Percentiles rank a stretch among this genome's conserved stretches.
Conservation (phyloP, 2,888 invertebrate genomes). For the Aleiodes leptofemur region DNA sequence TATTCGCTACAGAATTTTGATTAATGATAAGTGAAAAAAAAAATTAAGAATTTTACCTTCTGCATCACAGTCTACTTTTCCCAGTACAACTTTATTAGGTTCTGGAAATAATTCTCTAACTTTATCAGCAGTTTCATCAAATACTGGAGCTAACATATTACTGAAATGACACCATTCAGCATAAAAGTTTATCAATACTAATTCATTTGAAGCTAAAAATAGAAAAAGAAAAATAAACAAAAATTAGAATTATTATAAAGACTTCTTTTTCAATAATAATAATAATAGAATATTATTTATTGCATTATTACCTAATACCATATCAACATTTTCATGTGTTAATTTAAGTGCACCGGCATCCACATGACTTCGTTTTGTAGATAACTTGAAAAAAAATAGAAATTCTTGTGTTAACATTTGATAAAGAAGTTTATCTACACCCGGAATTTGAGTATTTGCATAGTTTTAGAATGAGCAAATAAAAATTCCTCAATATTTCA, state of each 20-base stretch:
- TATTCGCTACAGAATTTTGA: too few species aligned
- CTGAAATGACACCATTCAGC: constrained; percentile 99
- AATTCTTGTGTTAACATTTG: neutral
- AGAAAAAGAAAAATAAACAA: constrained; percentile 37
- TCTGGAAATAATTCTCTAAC: constrained; percentile 87
- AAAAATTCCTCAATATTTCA: neutral
- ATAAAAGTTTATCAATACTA: constrained; percentile 99
- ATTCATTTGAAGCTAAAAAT: constrained; percentile 92
- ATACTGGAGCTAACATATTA: constrained; percentile 96
- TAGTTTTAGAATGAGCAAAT: neutral
- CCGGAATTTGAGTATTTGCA: neutral
- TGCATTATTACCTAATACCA: constrained; percentile 83
- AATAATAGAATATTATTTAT: constrained; percentile 7
- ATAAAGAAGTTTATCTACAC: neutral
- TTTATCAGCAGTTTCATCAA: constrained; percentile 95
- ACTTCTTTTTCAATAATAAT: too few species aligned
- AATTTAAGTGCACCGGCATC: constrained; percentile 90
- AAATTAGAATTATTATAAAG: too few species aligned
- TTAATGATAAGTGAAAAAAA: too few species aligned
- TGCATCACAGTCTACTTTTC: constrained; percentile 97
- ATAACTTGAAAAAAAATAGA: constrained; percentile 52
- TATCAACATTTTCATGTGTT: constrained; percentile 88
- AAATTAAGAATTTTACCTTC: too few species aligned
- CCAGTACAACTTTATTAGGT: constrained; percentile 91
- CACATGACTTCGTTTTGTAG: constrained; percentile 80